Evolutionary conservation across 2,113 vertebrate genomes (phyloP).

Genomic region (Suricata suricatta): DNA sequence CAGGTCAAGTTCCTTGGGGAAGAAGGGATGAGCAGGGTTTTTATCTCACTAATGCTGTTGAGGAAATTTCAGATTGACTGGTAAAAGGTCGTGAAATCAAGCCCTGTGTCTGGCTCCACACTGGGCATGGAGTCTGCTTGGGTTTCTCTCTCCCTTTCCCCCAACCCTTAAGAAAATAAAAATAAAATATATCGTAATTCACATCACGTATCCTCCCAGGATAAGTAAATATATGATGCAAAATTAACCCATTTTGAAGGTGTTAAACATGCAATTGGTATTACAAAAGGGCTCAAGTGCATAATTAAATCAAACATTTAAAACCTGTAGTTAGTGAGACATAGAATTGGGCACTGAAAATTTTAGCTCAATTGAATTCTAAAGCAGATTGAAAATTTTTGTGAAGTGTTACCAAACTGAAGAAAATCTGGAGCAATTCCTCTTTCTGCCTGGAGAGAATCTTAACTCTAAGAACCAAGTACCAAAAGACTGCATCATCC

Average conservation of each 20-base stretch:
- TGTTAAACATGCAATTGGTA: background rate
- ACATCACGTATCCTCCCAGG: background rate
- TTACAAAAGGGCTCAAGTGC: background rate
- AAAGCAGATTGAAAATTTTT: conserved; percentile 7
- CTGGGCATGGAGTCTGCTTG: no score
- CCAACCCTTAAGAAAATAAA: no score
- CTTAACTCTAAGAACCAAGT: background rate
- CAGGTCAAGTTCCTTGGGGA: background rate
- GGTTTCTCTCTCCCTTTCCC: no score
- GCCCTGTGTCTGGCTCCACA: no score
- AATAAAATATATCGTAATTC: background rate
- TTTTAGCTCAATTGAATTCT: conserved; percentile 7
- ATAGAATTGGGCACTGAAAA: background rate
- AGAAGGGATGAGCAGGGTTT: background rate
- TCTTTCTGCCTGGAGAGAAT: background rate
- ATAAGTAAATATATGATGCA: background rate
- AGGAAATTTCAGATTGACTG: background rate
- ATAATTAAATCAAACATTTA: conserved; percentile 41
- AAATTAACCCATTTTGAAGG: background rate
- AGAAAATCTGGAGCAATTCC: background rate
- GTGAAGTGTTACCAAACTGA: background rate
- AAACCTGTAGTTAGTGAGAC: background rate
- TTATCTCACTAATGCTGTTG: background rate
- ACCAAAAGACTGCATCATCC: background rate
- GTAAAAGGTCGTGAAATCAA: background rate